Base-by-base conservation (phyloP, 2,797 vertebrate species). In the Xerus rutilus region DNA sequence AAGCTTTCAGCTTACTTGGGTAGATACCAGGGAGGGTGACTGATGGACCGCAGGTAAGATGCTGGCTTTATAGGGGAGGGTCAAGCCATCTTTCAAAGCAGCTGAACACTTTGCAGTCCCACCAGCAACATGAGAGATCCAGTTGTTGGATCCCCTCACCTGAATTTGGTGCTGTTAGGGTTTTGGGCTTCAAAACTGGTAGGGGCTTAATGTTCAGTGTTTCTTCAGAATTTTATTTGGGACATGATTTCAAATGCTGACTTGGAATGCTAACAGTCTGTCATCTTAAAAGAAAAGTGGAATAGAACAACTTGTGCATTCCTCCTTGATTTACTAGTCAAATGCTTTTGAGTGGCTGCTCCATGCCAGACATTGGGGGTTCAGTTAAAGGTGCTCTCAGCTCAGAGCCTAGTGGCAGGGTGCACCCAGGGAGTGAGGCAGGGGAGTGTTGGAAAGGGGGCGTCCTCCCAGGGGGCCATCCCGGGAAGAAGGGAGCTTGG, bases 341-440 rank as follows among this genome's bases (percentile, higher is more conserved):
- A 30, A 20, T 49, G 18, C 32, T 67, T 91, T 54, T 25, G 65
- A 72, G 67, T 57, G 57, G 25, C 28, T 35, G 9, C 45, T 30
- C 1, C 25, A 28, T 21, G 13, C 67, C 59, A 1, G 13, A 21
- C 25, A 1, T 35, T 0, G 54, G 45, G 45, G 65, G 14, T 83
- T 35, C 57, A 64, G 39, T 57, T 23, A 23, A 54, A 45, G 69
- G 52, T 49, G 54, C 35, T 72, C 8, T 7, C 15, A 45, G 35
- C 59, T 81, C n/a, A 64, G 52, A 86, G 93, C 35, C 30, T 15
- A 1, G 4, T 2, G 59, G 52, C 35, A 1, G 59, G 21, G 14
- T 2, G 81, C 25, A 4, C 25, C 5, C 25, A 14, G 13, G 78
- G 20, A 62, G 15, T 9, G 0, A 7, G 18, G 18, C 43, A 39